Evolutionary conservation across 2,888 invertebrate genomes (phyloP).

Genomic region (Drosophila mercatorum): DNA sequence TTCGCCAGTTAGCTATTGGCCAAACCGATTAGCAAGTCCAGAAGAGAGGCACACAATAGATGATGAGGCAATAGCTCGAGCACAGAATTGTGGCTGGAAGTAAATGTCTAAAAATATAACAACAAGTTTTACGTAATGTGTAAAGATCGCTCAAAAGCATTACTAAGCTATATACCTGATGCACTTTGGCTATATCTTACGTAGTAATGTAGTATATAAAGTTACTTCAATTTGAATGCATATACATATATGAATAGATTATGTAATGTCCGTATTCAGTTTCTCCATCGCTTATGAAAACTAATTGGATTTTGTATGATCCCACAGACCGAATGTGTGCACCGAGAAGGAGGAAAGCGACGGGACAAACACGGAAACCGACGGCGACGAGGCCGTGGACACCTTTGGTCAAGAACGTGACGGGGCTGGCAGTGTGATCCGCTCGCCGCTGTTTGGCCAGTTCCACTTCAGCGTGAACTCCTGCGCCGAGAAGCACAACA

Average conservation of each 20-base stretch:
- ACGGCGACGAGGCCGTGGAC: slow-evolving; percentile 69
- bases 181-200: no score
- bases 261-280: no score
- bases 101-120: neutral
- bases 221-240: no score
- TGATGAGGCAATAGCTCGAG: neutral
- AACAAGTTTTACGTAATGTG: no score
- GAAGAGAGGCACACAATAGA: neutral
- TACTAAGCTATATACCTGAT: no score
- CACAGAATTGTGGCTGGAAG: neutral
- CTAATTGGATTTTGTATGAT: slow-evolving; percentile 8
- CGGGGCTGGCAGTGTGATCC: slow-evolving; percentile 57
- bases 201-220: no score
- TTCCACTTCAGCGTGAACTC: slow-evolving; percentile 84
- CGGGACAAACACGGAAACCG: slow-evolving; percentile 52
- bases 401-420: slow-evolving; percentile 69
- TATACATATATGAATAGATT: no score
- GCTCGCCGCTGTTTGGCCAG: slow-evolving; percentile 77
- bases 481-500: slow-evolving; percentile 84
- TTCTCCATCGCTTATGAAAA: slow-evolving; percentile 1
- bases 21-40: slow-evolving; percentile 40
- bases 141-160: neutral
- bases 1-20: slow-evolving; percentile 37
- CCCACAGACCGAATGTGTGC: slow-evolving; percentile 87
- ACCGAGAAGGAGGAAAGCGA: slow-evolving; percentile 86